phyloP scores from a whole-genome alignment of 2,888 invertebrate species.

The Andrena hattorfiana region DNA sequence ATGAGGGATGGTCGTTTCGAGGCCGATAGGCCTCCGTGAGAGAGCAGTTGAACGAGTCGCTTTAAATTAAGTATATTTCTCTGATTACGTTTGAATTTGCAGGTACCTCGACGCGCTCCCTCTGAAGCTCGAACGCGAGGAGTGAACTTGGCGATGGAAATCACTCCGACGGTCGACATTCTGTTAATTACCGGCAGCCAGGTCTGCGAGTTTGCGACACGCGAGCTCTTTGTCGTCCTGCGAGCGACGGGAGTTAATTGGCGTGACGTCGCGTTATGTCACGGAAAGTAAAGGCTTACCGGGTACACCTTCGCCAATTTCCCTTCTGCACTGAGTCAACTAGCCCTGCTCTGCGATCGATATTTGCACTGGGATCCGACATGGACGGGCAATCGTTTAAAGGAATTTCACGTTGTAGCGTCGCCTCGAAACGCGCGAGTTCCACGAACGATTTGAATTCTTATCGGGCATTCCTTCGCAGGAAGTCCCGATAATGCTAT shows the following conservation, averaged over 20 bases:
- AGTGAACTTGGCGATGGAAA: conserved; percentile 1
- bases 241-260: conserved; percentile 69
- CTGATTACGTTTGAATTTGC: too few relatives aligned
- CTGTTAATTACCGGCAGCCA: conserved; percentile 60
- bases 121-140: too few relatives aligned
- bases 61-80: too few relatives aligned
- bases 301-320: conserved; percentile 21
- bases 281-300: conserved; percentile 59
- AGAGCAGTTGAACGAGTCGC: too few relatives aligned
- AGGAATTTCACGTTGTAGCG: background rate
- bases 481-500: conserved; percentile 14
- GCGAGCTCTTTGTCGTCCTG: conserved; percentile 57
- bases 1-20: too few relatives aligned
- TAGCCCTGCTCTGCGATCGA: background rate
- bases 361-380: background rate
- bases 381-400: background rate
- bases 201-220: conserved; percentile 39
- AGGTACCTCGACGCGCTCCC: too few relatives aligned
- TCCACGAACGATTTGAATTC: conserved; percentile 27
- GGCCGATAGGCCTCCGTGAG: too few relatives aligned
- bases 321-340: background rate
- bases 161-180: conserved; percentile 15
- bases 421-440: background rate
- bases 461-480: conserved; percentile 51
- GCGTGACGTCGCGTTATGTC: conserved; percentile 77